Evolutionary conservation across 2,888 invertebrate species (phyloP).

Genomic region (Cheilosia vernalis): DNA sequence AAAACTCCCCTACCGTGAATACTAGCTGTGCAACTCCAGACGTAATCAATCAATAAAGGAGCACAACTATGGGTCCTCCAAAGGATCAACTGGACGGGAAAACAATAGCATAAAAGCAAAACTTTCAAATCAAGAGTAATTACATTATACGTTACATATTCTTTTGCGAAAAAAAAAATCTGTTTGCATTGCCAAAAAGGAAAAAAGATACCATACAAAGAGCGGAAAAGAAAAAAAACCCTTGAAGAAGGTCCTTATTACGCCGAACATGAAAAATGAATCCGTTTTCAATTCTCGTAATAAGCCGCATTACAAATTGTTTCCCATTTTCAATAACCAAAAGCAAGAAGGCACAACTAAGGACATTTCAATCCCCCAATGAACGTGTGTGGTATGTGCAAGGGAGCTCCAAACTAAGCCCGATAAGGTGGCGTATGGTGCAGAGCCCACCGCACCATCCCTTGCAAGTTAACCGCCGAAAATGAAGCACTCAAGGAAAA

Average conservation of each 20-base stretch:
- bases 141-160: slow-evolving; percentile 46
- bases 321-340: slow-evolving; percentile 67
- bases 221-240: slow-evolving; percentile 3
- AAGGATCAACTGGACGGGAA: not conserved
- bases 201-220: not conserved
- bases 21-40: slow-evolving; percentile 36
- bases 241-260: slow-evolving; percentile 62
- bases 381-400: slow-evolving; percentile 14
- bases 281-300: slow-evolving; percentile 72
- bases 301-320: slow-evolving; percentile 75
- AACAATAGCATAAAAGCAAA: slow-evolving; percentile 12
- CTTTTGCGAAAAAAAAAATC: slow-evolving; percentile 6
- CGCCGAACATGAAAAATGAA: slow-evolving; percentile 72
- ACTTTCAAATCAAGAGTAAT: slow-evolving; percentile 43
- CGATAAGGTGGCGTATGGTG: slow-evolving; percentile 6
- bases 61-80: slow-evolving; percentile 42
- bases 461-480: slow-evolving; percentile 70
- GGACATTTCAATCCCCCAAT: slow-evolving; percentile 54
- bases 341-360: slow-evolving; percentile 43
- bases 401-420: slow-evolving; percentile 20
- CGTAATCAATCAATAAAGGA: slow-evolving; percentile 56
- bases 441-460: not conserved
- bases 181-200: slow-evolving; percentile 41
- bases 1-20: not conserved
- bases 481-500: slow-evolving; percentile 69